Evolutionary conservation across 2,888 invertebrate genomes (phyloP), one percentile per base, ranked within the genome.

Genomic region (Ochropleura plecta): DNA sequence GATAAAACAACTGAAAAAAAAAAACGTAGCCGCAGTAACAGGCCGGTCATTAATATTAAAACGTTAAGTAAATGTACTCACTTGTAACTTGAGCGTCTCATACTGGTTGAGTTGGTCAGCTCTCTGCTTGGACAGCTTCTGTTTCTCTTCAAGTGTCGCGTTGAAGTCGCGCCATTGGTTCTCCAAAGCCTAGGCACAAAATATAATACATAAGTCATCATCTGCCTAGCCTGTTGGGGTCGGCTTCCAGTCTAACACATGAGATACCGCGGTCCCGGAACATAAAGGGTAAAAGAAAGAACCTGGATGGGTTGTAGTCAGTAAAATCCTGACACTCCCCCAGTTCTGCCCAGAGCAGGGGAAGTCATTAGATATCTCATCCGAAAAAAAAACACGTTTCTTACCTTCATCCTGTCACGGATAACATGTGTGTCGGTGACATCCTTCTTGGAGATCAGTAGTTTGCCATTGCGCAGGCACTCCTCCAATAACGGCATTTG

Each of bases 151-250:
- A 46, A 99, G 95, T 0, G 98, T 95, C 30, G 97, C 97, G 88
- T 98, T 98, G 86, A 99, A 97, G 90, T 99, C 99, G 68, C 98
- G 98, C 99, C 99, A 99, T 90, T 98, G 98, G 84, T 97, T 97
- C 94, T 99, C 99, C 83, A 99, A 95, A 5, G 97, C 97, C 95
- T 93, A 92, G 14, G 64, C 0, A 65, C 1, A 66, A 2, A 42
- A 5, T 0, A 30, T 8, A 16, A 30, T 30, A 30, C 30, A 30
- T 30, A 30, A 30, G 30, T 30, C 30, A 30, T 30, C 30, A 30
- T 30, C 30, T 3, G 30, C 30, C 30, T 30, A 30, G 30, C 30
- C 30, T 30, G 30, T 30, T 30, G 30, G 30, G 30, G 1, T 30
- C 30, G 30, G 30, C 30, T 30, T 30, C 30, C 30, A 30, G 30